Percentiles rank a stretch among this genome's conserved stretches.
phyloP scores from a whole-genome alignment of 2,797 vertebrate genomes.

The Esox lucius region DNA sequence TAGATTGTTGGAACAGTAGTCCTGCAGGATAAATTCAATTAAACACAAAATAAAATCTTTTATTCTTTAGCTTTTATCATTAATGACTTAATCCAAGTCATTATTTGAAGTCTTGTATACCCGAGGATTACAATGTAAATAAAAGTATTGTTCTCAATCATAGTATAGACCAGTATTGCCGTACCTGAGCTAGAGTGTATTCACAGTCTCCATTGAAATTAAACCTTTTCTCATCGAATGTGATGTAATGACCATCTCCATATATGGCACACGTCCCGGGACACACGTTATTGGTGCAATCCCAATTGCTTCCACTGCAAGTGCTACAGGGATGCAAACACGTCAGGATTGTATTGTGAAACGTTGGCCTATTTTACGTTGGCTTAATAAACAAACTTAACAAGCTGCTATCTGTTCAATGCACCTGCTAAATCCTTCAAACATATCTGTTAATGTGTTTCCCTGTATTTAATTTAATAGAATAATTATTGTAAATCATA shows the following conservation, averaged over 20 bases:
- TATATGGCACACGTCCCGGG: constrained; percentile 78
- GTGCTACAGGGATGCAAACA: constrained; percentile 57
- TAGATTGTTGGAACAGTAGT: constrained; percentile 72
- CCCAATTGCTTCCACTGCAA: constrained; percentile 78
- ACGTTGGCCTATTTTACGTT: constrained; percentile 41
- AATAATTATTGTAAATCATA: no score
- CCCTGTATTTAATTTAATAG: no score
- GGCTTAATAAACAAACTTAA: no score
- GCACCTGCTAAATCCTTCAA: no score
- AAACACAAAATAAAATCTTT: no score
- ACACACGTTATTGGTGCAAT: constrained; percentile 74
- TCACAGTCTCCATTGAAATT: constrained; percentile 79
- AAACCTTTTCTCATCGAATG: constrained; percentile 81
- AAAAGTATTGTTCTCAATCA: neutral
- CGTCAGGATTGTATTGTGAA: no score
- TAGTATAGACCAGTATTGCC: no score
- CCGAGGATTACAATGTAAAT: neutral
- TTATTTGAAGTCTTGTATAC: neutral
- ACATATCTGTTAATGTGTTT: no score
- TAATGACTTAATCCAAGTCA: neutral
- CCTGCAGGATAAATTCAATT: constrained; percentile 61
- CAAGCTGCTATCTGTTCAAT: no score
- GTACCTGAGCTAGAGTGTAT: constrained; percentile 89
- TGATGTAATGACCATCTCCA: constrained; percentile 82
- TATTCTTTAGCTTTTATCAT: no score